A percentile compares a stretch with the other conserved stretches of the same genome.
Evolutionary conservation across 2,888 invertebrate species (phyloP).

Genomic region (Coenonympha glycerion): DNA sequence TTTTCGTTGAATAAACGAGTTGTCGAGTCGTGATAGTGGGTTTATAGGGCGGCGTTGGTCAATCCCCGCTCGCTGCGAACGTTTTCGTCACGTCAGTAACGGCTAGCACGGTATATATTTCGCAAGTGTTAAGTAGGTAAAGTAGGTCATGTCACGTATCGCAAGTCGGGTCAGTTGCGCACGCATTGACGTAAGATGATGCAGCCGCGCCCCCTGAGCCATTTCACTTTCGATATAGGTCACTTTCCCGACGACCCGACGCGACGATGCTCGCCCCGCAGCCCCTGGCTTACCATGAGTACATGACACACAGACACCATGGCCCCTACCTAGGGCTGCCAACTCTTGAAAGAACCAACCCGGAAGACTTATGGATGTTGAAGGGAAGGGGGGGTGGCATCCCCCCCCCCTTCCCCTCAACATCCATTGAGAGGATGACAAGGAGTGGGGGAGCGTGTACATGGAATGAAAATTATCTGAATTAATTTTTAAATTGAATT

Average conservation of each 20-base stretch:
- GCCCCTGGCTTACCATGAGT: no score
- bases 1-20: neutral
- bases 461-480: no score
- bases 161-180: slow-evolving; percentile 52
- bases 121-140: slow-evolving; percentile 51
- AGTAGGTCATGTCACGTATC: slow-evolving; percentile 64
- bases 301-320: no score
- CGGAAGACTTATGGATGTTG: no score
- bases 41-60: slow-evolving; percentile 51
- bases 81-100: slow-evolving; percentile 61
- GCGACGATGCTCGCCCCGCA: neutral
- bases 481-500: no score
- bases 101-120: slow-evolving; percentile 37
- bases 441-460: no score
- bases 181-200: slow-evolving; percentile 64
- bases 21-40: slow-evolving; percentile 4
- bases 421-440: no score
- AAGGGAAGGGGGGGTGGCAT: no score
- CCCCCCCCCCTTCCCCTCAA: no score
- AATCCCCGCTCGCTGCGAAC: slow-evolving; percentile 44
- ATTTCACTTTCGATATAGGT: slow-evolving; percentile 52
- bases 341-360: no score
- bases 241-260: slow-evolving; percentile 6
- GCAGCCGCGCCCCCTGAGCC: slow-evolving; percentile 47
- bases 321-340: no score